Evolutionary conservation across 2,113 vertebrate genomes (phyloP).

Genomic region (Ochotona curzoniae): DNA sequence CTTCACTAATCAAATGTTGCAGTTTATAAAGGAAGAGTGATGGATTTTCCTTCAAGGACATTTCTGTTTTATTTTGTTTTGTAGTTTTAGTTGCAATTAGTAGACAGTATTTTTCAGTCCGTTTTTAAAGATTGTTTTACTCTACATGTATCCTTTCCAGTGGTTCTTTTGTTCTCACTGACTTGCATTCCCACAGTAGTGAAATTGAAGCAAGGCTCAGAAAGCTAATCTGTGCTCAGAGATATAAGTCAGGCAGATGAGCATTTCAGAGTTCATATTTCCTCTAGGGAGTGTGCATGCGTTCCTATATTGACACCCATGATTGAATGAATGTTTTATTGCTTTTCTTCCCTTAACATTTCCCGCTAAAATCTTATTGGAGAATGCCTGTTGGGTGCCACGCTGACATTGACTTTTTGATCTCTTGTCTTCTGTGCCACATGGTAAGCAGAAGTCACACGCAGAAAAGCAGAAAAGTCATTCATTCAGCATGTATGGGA

Average conservation of each 20-base stretch:
- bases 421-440: not conserved
- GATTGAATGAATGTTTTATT: not conserved
- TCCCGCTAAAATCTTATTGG: not conserved
- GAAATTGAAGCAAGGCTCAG: not conserved
- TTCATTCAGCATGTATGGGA: not conserved
- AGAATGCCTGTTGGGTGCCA: not conserved
- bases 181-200: not conserved
- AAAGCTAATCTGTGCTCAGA: not conserved
- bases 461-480: not conserved
- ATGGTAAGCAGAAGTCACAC: not conserved
- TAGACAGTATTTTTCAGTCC: not conserved
- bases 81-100: not conserved
- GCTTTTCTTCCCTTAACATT: not conserved
- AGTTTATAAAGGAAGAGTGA: not conserved
- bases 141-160: not conserved
- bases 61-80: not conserved
- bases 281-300: not conserved
- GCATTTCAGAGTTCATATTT: not conserved
- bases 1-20: not conserved
- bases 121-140: not conserved
- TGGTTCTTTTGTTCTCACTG: not conserved
- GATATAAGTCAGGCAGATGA: not conserved
- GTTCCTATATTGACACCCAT: not conserved
- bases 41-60: not conserved
- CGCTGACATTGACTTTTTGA: not conserved